Evolutionary conservation across 2,888 invertebrate species (phyloP), one percentile per base, ranked within the genome.

Genomic region (Synergus umbraculus): DNA sequence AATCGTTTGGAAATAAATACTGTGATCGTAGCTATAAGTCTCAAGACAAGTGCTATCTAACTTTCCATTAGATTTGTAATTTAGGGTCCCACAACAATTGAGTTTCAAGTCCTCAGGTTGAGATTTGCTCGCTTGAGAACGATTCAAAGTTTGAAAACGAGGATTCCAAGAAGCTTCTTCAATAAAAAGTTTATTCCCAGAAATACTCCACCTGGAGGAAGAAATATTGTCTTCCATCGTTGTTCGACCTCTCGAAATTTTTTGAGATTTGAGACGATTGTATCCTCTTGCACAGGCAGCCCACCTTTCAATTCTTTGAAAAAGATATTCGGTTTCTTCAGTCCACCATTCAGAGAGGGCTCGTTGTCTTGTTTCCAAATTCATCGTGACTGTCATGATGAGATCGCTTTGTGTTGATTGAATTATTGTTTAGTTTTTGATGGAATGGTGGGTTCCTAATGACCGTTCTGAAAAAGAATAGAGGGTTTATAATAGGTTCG

Each of bases 1-100:
- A 43, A 92, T 88, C 0, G 92, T 92, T 83, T 92, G 91, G 80
- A 92, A 92, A 77, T 92, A 92, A 60, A 92, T 92, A 66, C 92
- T 92, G 77, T 92, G 92, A 77, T 92, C 92, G 80, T 91, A 90
- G 41, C 91, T 87, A 79, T 92, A 92, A 3, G 86, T 88, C 78
- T 92, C 91, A 76, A 92, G 80, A 18, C 91, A 91, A 22, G 82
- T 87, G 76, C 87, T 91, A 76, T 91, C 91, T 41, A 92, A 81
- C 37, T 88, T 87, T 29, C 85, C 87, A 81, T 88, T 90, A 12
- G 91, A 90, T 76, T 90, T 90, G 49, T 92, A 92, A 79, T 89
- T 89, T 29, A 89, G 89, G 1, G 84, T 85, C 1, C 86, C 87
- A 78, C 91, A 91, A 82, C 90, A 91, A 76, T 91, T 90, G 44